Percentiles rank a stretch among this genome's conserved stretches.
Evolutionary conservation across 1,140 invertebrate genomes (phyloP).

Genomic region (Lerema accius): DNA sequence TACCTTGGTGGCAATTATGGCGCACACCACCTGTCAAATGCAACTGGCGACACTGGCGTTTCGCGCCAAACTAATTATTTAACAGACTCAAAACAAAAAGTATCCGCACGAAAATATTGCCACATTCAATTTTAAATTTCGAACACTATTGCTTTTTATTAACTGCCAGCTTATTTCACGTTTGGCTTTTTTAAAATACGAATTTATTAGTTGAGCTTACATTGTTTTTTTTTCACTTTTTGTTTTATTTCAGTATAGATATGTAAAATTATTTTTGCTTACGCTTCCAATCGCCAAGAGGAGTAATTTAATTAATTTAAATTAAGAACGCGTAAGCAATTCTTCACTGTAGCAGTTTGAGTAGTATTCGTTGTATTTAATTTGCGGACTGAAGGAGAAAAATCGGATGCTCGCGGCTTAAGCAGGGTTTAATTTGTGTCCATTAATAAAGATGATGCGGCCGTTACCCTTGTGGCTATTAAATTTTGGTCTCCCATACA

Average conservation of each 20-base stretch:
- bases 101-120: slow-evolving; percentile 25
- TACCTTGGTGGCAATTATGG: slow-evolving; percentile 54
- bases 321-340: slow-evolving; percentile 34
- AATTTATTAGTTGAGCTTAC: neutral
- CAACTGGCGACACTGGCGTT: slow-evolving; percentile 47
- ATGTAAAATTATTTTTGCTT: neutral
- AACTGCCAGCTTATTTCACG: slow-evolving; percentile 7
- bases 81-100: slow-evolving; percentile 48
- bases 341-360: slow-evolving; percentile 45
- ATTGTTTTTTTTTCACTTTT: neutral
- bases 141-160: slow-evolving; percentile 29
- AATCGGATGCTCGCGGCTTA: slow-evolving; percentile 58
- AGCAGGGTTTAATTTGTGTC: slow-evolving; percentile 70
- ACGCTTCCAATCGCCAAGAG: slow-evolving; percentile 1
- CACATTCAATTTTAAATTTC: slow-evolving; percentile 34
- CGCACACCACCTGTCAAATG: slow-evolving; percentile 62
- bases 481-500: slow-evolving; percentile 55
- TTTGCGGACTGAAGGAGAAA: slow-evolving; percentile 69
- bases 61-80: slow-evolving; percentile 54
- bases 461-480: slow-evolving; percentile 58
- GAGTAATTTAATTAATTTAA: slow-evolving; percentile 34
- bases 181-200: neutral
- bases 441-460: slow-evolving; percentile 75
- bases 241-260: slow-evolving; percentile 10
- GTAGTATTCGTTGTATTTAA: slow-evolving; percentile 71